phyloP scores from a whole-genome alignment of 2,797 vertebrate species.

The Brotogeris chrysoptera region DNA sequence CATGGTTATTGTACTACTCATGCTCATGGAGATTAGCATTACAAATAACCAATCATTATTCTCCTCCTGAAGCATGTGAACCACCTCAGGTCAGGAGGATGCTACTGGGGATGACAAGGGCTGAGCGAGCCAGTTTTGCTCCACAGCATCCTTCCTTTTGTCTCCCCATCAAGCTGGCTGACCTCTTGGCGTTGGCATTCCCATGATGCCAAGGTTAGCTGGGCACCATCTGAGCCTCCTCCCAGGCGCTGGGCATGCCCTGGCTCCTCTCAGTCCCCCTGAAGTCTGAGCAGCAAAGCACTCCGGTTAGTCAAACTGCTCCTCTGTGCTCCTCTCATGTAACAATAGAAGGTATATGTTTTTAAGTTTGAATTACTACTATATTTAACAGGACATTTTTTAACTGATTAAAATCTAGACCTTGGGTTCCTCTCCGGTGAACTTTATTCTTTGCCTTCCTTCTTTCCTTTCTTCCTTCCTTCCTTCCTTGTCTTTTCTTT shows the following conservation, averaged over 20 bases:
- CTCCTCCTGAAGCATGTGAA: neutral
- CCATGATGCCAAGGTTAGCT: neutral
- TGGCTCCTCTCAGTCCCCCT: neutral
- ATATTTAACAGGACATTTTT: constrained; percentile 80
- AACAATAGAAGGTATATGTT: constrained; percentile 77
- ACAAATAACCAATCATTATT: neutral
- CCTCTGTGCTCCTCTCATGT: constrained; percentile 75
- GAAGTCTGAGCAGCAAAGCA: constrained; percentile 79
- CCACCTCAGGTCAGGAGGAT: neutral
- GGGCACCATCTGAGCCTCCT: neutral
- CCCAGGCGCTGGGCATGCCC: neutral
- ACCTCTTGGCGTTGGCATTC: neutral
- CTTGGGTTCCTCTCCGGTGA: constrained; percentile 73
- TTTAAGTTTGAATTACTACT: constrained; percentile 77
- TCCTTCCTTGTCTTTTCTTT: constrained; percentile 68
- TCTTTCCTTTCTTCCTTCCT: constrained; percentile 52
- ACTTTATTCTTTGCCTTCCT: constrained; percentile 71
- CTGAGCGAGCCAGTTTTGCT: neutral
- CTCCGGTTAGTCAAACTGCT: constrained; percentile 62
- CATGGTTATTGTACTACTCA: neutral
- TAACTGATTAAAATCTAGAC: constrained; percentile 81
- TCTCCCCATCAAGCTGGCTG: neutral
- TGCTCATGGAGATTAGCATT: neutral
- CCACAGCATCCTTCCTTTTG: neutral
- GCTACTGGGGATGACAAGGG: neutral